Evolutionary conservation across 2,797 vertebrate species (phyloP), one percentile per base, ranked within the genome.

Genomic region (Lutjanus argentimaculatus): DNA sequence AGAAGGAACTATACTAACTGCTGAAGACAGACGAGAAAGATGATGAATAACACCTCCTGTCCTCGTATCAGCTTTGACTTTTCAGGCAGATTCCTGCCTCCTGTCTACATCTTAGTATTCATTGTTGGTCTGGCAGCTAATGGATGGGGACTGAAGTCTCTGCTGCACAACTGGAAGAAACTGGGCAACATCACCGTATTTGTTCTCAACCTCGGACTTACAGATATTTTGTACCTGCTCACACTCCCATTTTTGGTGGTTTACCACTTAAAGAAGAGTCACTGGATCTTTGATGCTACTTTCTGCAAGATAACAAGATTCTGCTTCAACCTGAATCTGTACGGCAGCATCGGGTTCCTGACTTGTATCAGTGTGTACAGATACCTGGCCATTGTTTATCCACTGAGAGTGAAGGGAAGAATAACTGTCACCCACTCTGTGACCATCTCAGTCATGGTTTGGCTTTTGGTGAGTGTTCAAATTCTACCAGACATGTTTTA

Each of bases 311-410:
- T 96, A 19, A 95, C 95, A 12, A 88, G 96, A 15, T 84, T 94
- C 69, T 92, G 95, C 49, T 97, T 97, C 89, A 96, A 95, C 56
- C 68, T 97, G 71, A 97, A 97, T 79, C 89, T 96, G 25, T 97
- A 97, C 0, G 93, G 96, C 74, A 97, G 96, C 89, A 97, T 97
- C 21, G 94, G 95, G 5, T 97, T 97, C 79, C 96, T 97, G 51
- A 97, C 94, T 0, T 96, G 95, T 82, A 96, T 97, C 85, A 96
- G 96, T 11, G 12, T 96, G 48, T 96, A 96, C 80, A 95, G 96
- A 19, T 96, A 97, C 86, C 85, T 96, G 86, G 93, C 94, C 58
- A 95, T 97, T 2, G 96, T 96, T 12, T 93, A 97, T 80, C 93
- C 96, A 0, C 72, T 97, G 92, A 93, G 75, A 79, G 87, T 84